These are phyloP conservation scores for Zoanthus sociatus DNA, from an alignment of 92 coral and sea anemone species.

Conservation along the genomic window DNA sequence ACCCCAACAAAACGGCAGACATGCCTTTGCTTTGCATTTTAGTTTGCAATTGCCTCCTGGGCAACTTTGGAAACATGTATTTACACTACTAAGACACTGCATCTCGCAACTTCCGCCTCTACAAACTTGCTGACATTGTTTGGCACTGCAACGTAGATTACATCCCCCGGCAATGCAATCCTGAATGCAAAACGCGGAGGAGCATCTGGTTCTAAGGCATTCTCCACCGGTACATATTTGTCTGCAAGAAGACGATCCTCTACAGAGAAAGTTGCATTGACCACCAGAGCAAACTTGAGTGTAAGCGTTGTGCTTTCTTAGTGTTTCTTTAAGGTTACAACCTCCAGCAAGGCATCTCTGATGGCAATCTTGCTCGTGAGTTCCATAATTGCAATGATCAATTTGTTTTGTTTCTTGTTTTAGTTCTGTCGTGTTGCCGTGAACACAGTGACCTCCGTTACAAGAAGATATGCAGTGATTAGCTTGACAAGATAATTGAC, in stretches of 20 bases:
- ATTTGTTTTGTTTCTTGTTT: neutral
- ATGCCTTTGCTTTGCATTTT: slow-evolving; percentile 68
- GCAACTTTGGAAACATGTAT: slow-evolving; percentile 69
- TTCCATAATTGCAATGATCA: slow-evolving; percentile 28
- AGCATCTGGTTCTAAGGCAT: slow-evolving; percentile 60
- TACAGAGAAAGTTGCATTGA: slow-evolving; percentile 70
- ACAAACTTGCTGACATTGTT: slow-evolving; percentile 66
- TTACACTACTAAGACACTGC: slow-evolving; percentile 56
- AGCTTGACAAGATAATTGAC: slow-evolving; percentile 65
- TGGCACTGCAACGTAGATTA: slow-evolving; percentile 56
- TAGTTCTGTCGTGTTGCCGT: neutral
- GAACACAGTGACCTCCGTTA: slow-evolving; percentile 57
- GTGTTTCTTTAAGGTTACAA: slow-evolving; percentile 39
- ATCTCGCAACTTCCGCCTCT: slow-evolving; percentile 67
- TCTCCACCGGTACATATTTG: slow-evolving; percentile 70
- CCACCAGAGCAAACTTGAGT: slow-evolving; percentile 71
- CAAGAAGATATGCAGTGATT: slow-evolving; percentile 58
- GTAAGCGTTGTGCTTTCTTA: slow-evolving; percentile 62
- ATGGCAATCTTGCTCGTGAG: slow-evolving; percentile 23
- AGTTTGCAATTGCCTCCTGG: slow-evolving; percentile 73
- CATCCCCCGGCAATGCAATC: slow-evolving; percentile 70
- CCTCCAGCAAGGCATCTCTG: slow-evolving; percentile 60
- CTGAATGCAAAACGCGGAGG: slow-evolving; percentile 63
- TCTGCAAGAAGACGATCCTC: slow-evolving; percentile 52
- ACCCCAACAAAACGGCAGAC: slow-evolving; percentile 69